phyloP scores from a whole-genome alignment of 2,113 vertebrate genomes.

The Takifugu bimaculatus region DNA sequence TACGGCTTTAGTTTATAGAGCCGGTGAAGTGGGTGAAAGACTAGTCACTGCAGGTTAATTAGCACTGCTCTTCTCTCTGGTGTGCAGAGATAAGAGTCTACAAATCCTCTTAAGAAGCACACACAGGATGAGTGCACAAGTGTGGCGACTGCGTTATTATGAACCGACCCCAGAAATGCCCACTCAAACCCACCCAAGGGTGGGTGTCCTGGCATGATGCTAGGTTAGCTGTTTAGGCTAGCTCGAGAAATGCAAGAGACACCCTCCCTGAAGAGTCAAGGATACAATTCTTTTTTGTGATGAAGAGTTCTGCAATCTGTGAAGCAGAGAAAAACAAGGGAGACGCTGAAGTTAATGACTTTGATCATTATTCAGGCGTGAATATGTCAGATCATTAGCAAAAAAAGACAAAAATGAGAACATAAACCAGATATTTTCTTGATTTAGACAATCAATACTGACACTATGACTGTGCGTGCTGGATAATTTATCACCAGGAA shows the following conservation, averaged over 20 bases:
- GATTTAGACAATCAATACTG: slow-evolving; percentile 5
- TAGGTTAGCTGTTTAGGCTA: too few species aligned
- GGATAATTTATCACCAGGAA: slow-evolving; percentile 16
- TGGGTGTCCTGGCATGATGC: slow-evolving; percentile 16
- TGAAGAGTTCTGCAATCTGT: slow-evolving; percentile 80
- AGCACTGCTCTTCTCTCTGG: slow-evolving; percentile 56
- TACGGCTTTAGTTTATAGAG: slow-evolving; percentile 48
- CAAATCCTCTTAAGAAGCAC: slow-evolving; percentile 71
- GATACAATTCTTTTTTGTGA: slow-evolving; percentile 80
- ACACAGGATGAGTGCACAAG: slow-evolving; percentile 44
- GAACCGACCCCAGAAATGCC: slow-evolving; percentile 38
- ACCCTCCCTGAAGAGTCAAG: slow-evolving; percentile 20
- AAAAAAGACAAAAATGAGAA: slow-evolving; percentile 18
- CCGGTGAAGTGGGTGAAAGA: slow-evolving; percentile 37
- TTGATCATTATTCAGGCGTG: slow-evolving; percentile 11
- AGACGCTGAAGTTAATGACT: slow-evolving; percentile 18
- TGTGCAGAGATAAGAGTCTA: slow-evolving; percentile 67
- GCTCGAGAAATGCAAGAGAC: not conserved
- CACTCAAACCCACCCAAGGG: slow-evolving; percentile 1
- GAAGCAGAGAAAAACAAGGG: slow-evolving; percentile 42
- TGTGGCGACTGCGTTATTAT: slow-evolving; percentile 45
- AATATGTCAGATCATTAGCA: not conserved
- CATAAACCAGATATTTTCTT: not conserved
- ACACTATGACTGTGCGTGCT: not conserved
- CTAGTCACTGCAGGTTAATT: slow-evolving; percentile 66